These are phyloP conservation scores for Saimiri boliviensis DNA, from an alignment of 2,113 vertebrate genomes.

Conservation along the genomic window DNA sequence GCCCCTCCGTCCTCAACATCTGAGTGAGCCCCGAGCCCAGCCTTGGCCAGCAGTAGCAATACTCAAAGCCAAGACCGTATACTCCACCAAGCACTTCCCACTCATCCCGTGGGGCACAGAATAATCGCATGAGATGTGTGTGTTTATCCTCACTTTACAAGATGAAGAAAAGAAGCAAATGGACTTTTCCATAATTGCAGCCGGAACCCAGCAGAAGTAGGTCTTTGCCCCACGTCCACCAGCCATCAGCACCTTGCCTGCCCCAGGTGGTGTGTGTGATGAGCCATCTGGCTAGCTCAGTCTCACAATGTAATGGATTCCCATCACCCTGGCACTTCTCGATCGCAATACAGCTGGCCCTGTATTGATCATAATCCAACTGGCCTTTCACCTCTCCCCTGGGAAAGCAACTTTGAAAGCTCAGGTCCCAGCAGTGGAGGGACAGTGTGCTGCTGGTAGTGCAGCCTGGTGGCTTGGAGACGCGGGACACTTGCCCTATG, in stretches of 20 bases:
- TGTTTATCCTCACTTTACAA: fast-evolving
- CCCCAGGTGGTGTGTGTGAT: fast-evolving
- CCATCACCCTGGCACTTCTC: background rate
- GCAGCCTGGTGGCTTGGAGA: background rate
- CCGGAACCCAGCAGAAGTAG: background rate
- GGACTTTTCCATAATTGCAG: background rate
- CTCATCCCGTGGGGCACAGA: background rate
- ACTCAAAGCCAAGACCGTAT: fast-evolving
- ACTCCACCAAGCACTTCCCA: background rate
- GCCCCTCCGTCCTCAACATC: background rate
- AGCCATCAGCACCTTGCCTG: fast-evolving
- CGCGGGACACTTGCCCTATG: fast-evolving
- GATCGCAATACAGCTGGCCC: background rate
- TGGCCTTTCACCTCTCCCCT: background rate
- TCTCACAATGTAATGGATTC: fast-evolving
- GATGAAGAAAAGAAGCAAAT: fast-evolving
- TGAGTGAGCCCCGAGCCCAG: background rate
- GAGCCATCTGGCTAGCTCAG: fast-evolving
- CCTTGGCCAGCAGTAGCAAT: fast-evolving
- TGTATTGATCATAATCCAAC: too few relatives aligned
- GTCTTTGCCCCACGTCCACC: fast-evolving
- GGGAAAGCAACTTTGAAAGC: background rate
- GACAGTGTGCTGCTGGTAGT: fast-evolving
- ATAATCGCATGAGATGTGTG: fast-evolving
- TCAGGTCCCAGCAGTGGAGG: fast-evolving